Evolutionary conservation across 92 coral and sea anemone genomes (phyloP), one percentile per base, ranked within the genome.

Genomic region (Montipora capitata): DNA sequence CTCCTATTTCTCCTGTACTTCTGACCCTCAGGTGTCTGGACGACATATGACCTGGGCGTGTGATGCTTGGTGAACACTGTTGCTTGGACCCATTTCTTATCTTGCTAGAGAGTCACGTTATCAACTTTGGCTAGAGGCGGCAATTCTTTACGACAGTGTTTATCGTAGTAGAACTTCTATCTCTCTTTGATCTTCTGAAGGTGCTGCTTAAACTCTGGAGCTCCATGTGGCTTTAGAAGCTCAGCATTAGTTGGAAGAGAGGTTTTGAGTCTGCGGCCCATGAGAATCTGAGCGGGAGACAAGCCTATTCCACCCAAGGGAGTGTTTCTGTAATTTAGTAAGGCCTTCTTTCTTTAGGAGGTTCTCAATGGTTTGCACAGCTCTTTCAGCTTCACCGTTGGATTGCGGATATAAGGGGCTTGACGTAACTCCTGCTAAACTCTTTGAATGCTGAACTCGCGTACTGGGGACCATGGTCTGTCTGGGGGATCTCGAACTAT

Each of bases 91-190:
- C 96, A 93, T 48, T 48, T 48, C 20, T 81, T 82, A 62, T 90
- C 89, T 16, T 91, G 92, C 84, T 81, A 20, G 82, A 85, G 74
- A 62, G 85, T 13, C 18, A 84, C 90, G 18, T 58, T 70, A 41
- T 92, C 89, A 76, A 78, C 93, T 43, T 42, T 74, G 77, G 89
- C 79, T 42, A 83, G 51, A 48, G 64, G 63, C 77, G 84, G 89
- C 20, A 88, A 65, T 57, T 83, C 92, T 77, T 84, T 88, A 76
- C 83, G 57, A 81, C 72, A 80, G 74, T 85, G 88, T 40, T 73
- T 77, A 66, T 89, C 91, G 76, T 72, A 86, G 66, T 45, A 49
- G 49, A 73, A 9, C 56, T 15, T 45, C 63, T 73, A 35, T 63
- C 38, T 63, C 18, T 43, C 67, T 66, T 82, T 82, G 27, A 69